Conservation (phyloP, 2,888 invertebrate genomes). For the Lepidonotus clava region DNA sequence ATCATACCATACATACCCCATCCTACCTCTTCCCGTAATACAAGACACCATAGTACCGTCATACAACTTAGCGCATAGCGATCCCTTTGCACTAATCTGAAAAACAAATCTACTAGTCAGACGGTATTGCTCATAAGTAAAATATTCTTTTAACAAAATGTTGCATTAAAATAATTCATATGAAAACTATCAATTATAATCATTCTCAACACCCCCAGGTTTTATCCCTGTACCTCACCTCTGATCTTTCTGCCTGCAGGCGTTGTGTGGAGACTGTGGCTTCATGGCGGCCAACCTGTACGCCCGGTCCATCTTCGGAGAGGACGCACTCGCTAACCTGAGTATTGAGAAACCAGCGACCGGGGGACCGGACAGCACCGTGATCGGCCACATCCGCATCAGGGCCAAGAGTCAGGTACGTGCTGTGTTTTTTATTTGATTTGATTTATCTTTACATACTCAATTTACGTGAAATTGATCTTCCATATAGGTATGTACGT, state of each 20-base stretch:
- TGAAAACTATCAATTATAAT: neutral
- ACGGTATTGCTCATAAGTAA: too few relatives aligned
- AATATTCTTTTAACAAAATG: too few relatives aligned
- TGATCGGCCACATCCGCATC: constrained; percentile 98
- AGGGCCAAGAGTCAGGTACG: constrained; percentile 97
- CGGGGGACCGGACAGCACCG: constrained; percentile 86
- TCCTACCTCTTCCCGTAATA: too few relatives aligned
- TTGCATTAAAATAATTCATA: neutral
- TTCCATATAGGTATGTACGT: too few relatives aligned
- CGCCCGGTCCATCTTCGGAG: constrained; percentile 96
- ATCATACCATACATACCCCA: too few relatives aligned
- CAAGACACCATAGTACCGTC: too few relatives aligned
- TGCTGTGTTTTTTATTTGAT: too few relatives aligned
- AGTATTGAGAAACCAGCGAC: constrained; percentile 92
- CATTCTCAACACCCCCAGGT: neutral
- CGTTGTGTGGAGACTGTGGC: constrained; percentile 97
- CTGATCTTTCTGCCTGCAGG: constrained; percentile 82
- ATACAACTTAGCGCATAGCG: too few relatives aligned
- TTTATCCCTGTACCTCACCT: neutral
- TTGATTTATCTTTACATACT: too few relatives aligned
- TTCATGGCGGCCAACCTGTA: constrained; percentile 99
- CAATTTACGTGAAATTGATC: too few relatives aligned
- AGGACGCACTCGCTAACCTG: constrained; percentile 98
- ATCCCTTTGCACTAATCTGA: too few relatives aligned
- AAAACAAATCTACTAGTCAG: too few relatives aligned